Conservation (phyloP, 2,888 invertebrate genomes). For the Campoplex nolae region DNA sequence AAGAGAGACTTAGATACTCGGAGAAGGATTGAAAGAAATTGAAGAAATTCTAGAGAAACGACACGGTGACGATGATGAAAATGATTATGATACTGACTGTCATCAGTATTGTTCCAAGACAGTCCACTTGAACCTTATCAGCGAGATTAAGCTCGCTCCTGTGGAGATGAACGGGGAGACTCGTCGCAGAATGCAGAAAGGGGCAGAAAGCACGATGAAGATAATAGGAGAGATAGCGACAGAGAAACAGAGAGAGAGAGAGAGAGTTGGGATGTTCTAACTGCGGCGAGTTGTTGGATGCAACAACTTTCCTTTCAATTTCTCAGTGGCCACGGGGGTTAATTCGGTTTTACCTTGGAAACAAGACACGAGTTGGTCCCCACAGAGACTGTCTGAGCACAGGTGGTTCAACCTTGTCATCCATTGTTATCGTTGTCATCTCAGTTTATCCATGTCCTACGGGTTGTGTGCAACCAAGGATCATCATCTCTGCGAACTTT, state of each 20-base stretch:
- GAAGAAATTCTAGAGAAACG: not conserved
- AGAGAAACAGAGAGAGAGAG: constrained; percentile 29
- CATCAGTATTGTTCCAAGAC: not conserved
- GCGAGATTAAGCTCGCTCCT: not conserved
- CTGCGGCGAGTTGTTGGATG: constrained; percentile 39
- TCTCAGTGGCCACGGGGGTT: constrained; percentile 55
- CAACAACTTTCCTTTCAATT: constrained; percentile 57
- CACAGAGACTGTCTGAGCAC: constrained; percentile 28
- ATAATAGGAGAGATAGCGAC: constrained; percentile 8
- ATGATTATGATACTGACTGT: not conserved
- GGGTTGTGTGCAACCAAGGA: not conserved
- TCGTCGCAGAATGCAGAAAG: not conserved
- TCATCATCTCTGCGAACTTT: not conserved
- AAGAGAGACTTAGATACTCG: not conserved
- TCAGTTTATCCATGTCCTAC: constrained; percentile 41
- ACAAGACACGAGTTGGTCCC: constrained; percentile 9
- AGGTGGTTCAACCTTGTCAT: constrained; percentile 66
- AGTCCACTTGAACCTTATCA: not conserved
- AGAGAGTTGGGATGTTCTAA: constrained; percentile 3
- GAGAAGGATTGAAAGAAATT: not conserved
- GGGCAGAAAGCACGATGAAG: not conserved
- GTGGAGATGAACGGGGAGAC: not conserved
- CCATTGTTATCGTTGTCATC: constrained; percentile 68
- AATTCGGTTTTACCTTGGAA: constrained; percentile 51
- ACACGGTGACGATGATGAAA: not conserved